Evolutionary conservation across 2,797 vertebrate genomes (phyloP).

Genomic region (Micromesistius poutassou): DNA sequence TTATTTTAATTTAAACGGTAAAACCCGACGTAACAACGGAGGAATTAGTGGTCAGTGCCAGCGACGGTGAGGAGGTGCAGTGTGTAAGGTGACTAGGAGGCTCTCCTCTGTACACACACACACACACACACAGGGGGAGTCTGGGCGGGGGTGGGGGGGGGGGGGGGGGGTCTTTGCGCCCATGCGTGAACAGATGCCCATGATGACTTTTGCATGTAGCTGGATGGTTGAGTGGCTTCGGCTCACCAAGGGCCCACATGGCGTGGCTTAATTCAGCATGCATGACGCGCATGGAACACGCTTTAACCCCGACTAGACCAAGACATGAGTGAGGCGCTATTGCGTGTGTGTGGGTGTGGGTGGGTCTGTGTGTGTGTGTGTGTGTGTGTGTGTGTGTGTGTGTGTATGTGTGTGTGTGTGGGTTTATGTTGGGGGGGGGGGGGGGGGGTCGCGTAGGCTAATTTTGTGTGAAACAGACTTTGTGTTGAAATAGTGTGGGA

Average conservation of each 20-base stretch:
- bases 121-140: background rate
- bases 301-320: background rate
- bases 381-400: background rate
- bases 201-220: slow-evolving; percentile 72
- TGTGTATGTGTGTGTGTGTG: background rate
- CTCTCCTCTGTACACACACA: background rate
- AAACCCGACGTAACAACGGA: background rate
- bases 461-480: background rate
- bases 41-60: background rate
- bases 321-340: background rate
- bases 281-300: background rate
- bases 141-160: too few species aligned
- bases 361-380: background rate
- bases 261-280: background rate
- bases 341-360: background rate
- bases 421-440: background rate
- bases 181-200: slow-evolving; percentile 64
- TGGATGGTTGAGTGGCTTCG: slow-evolving; percentile 55
- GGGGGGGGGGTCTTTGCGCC: slow-evolving; percentile 47
- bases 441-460: background rate
- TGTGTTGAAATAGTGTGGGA: background rate
- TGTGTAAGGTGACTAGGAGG: background rate
- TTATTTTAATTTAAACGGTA: background rate
- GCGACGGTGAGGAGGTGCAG: background rate
- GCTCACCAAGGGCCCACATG: slow-evolving; percentile 34